A percentile compares a stretch with the other conserved stretches of the same genome.
Evolutionary conservation across 2,888 invertebrate species (phyloP).

Genomic region (Eupithecia vulgata): DNA sequence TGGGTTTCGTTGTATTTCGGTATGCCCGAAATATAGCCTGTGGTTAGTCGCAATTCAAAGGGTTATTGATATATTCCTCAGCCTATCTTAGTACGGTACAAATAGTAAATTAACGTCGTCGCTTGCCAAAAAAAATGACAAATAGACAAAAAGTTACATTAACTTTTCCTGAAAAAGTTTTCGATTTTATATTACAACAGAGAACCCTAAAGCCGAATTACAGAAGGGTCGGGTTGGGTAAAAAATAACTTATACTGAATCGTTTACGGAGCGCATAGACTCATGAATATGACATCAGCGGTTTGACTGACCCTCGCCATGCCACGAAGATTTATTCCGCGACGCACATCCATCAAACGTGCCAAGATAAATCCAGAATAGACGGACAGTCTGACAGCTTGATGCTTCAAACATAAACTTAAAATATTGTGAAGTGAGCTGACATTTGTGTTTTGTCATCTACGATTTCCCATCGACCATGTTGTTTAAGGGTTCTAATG

Average conservation of each 20-base stretch:
- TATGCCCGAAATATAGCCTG: no score
- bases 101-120: background rate
- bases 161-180: constrained; percentile 20
- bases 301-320: constrained; percentile 61
- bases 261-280: constrained; percentile 53
- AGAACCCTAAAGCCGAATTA: constrained; percentile 49
- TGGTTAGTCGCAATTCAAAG: no score
- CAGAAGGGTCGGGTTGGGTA: constrained; percentile 56
- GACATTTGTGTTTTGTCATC: background rate
- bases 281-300: constrained; percentile 81
- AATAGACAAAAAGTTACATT: background rate
- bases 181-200: constrained; percentile 3
- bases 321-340: constrained; percentile 69
- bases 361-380: constrained; percentile 18
- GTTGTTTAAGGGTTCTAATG: background rate
- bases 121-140: background rate
- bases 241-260: constrained; percentile 53
- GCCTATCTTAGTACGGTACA: background rate
- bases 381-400: constrained; percentile 7
- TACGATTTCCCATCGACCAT: background rate
- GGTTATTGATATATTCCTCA: background rate
- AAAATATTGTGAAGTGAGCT: background rate
- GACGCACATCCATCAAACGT: constrained; percentile 71
- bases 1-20: background rate
- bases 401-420: background rate